Evolutionary conservation across 2,888 invertebrate genomes (phyloP).

Genomic region (Drosophila nr. perissopoda): DNA sequence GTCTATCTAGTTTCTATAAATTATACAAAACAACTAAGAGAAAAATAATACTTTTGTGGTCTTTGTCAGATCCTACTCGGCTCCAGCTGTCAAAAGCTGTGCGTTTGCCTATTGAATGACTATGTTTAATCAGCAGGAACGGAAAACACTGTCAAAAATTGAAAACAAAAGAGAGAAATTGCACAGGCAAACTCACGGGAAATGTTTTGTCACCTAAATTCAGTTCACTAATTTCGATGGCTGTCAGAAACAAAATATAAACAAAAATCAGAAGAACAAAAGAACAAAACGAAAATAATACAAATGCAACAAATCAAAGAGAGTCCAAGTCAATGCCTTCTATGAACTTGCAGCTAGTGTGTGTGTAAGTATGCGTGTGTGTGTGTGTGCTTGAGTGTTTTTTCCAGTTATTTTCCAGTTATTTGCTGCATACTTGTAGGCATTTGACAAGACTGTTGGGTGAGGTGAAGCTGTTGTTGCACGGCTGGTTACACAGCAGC

Average conservation of each 20-base stretch:
- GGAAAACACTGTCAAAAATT: neutral
- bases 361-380: neutral
- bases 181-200: neutral
- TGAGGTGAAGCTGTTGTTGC: conserved; percentile 35
- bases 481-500: conserved; percentile 42
- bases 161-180: neutral
- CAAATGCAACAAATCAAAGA: conserved; percentile 2
- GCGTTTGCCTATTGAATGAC: neutral
- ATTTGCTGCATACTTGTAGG: conserved; percentile 65
- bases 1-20: neutral
- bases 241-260: neutral
- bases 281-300: neutral
- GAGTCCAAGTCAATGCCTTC: conserved; percentile 39
- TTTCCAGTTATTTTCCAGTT: conserved; percentile 26
- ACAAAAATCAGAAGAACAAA: neutral
- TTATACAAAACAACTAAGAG: neutral
- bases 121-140: neutral
- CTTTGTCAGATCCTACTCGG: neutral
- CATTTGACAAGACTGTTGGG: conserved; percentile 51
- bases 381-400: conserved; percentile 1
- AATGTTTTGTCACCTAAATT: conserved; percentile 60
- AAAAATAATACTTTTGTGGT: neutral
- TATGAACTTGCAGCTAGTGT: neutral
- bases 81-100: neutral
- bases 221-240: conserved; percentile 32